Evolutionary conservation across 2,113 vertebrate genomes (phyloP), one percentile per base, ranked within the genome.

Genomic region (Cynoglossus semilaevis): DNA sequence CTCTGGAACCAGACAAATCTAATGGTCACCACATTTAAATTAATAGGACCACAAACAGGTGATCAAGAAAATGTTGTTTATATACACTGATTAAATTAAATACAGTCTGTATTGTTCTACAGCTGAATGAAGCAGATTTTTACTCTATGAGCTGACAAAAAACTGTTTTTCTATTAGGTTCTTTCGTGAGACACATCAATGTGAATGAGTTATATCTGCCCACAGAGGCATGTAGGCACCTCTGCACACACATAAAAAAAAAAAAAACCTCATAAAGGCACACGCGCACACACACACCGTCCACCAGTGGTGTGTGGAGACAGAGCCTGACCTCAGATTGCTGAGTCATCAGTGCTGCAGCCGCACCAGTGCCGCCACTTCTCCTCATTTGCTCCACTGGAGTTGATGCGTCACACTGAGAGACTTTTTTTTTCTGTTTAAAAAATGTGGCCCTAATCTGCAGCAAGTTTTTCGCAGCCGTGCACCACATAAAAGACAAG

Each of bases 301-400:
- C 52, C 40, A 50, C 29, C 19, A 14, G 54, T 47, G 64, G 63
- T 52, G 72, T 37, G 51, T 64, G 53, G 70, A 80, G 66, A 81
- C 60, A 58, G 65, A 63, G 63, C 58, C 56, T 51, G 68, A 43
- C 72, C 59, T 63, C 76, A 66, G 67, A 82, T 64, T 72, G 86
- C 87, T 84, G 87, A 88, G 78, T 87, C 85, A 88, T 83, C 65
- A 18, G 44, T 81, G 74, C 76, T 70, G 70, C 61, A 60, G 15
- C 65, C 65, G 54, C 60, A 67, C 55, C 15, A 52, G 69, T 68
- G 74, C 72, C 72, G 74, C 71, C 16, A 67, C 73, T 70, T 60
- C 68, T 78, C 64, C 67, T 79, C 70, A 65, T 73, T 73, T 72
- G 67, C 62, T 76, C 77, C 4, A 72, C 61, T 51, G 56, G 66